Base-by-base conservation (phyloP, 2,797 vertebrate species). In the Labeo calbasu region DNA sequence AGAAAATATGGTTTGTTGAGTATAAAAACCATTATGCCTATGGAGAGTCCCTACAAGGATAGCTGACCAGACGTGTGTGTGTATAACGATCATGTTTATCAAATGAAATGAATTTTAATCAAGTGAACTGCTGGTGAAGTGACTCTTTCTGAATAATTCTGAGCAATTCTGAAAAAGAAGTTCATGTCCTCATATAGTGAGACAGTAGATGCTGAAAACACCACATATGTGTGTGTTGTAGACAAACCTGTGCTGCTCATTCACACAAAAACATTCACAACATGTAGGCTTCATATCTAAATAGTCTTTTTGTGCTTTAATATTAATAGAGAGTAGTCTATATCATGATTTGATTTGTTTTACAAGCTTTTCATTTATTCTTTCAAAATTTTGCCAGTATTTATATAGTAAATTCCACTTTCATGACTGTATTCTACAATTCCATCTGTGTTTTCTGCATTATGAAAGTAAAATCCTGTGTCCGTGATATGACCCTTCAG, bases 401-500 rank as follows among this genome's bases (percentile, higher is more conserved):
- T n/a, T 57, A 11, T 3, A 55, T 19, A 21, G 19, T 19, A 53
- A 4, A 53, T 53, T 53, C 15, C 17, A 53, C 51, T 19, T 53
- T 53, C 15, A 53, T 9, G 19, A 55, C 19, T 55, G 53, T 63
- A 15, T 63, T 13, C 23, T 25, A 25, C 13, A 28, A 63, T 63
- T 63, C 13, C 61, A 63, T 25, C 23, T 46, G 43, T 46, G 43
- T 46, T 46, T 46, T 46, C 43, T 25, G 59, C n/a, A 2, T 14
- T 12, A 61, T 0, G 59, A 12, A 25, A 25, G 59, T 51, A 5
- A 69, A 28, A 68, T 14, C 28, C 9, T 10, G 1, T 76, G 23
- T 9, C 51, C 12, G 15, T 32, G 80, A 55, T 9, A 1, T 50
- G 77, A 50, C 25, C 12, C 55, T 28, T 23, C 87, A 99, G 98